Percentiles rank a stretch among this genome's conserved stretches.
Evolutionary conservation across 2,113 vertebrate genomes (phyloP).

Genomic region (Aramus guarauna): DNA sequence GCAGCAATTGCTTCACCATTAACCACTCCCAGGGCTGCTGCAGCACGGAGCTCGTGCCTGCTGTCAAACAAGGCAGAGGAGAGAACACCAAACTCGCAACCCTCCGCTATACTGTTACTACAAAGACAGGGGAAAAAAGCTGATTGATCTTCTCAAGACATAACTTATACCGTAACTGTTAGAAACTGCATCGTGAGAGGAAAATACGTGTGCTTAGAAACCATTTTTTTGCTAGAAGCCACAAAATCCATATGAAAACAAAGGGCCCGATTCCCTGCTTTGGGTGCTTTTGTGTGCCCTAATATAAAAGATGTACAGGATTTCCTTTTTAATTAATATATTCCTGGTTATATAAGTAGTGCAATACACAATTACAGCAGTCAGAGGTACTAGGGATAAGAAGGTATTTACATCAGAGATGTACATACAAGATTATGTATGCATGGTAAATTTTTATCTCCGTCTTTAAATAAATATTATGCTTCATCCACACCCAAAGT

Average conservation of each 20-base stretch:
- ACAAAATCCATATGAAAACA: background rate
- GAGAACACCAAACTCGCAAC: background rate
- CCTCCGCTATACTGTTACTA: background rate
- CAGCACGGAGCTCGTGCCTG: background rate
- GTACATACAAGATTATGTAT: conserved; percentile 10
- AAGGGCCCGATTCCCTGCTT: background rate
- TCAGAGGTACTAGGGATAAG: conserved; percentile 18
- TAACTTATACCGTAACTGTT: background rate
- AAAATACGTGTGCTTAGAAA: background rate
- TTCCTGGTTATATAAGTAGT: conserved; percentile 22
- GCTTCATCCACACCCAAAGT: conserved; percentile 39
- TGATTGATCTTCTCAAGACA: background rate
- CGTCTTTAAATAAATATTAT: conserved; percentile 55
- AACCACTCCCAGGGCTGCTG: background rate
- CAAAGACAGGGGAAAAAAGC: background rate
- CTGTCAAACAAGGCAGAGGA: background rate
- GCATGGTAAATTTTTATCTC: conserved; percentile 30
- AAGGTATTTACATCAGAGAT: conserved; percentile 28
- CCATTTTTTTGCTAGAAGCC: background rate
- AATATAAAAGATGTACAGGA: background rate
- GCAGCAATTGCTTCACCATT: background rate
- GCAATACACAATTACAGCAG: background rate
- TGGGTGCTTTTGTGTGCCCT: background rate
- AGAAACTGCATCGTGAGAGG: background rate
- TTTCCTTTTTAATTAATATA: background rate